phyloP scores from a whole-genome alignment of 2,113 vertebrate genomes.

The Odobenus rosmarus region DNA sequence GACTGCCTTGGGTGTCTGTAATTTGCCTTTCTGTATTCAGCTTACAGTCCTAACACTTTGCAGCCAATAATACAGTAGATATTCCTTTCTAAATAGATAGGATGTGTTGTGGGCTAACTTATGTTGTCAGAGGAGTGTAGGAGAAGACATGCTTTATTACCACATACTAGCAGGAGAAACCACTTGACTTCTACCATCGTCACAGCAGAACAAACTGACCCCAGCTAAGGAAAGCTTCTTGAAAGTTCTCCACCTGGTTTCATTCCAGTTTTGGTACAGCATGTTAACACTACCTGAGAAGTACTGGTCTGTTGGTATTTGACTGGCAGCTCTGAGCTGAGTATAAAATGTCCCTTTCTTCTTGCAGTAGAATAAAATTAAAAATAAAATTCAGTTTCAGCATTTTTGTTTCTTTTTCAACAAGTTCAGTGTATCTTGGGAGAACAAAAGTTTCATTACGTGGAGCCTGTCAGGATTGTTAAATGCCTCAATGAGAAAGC shows the following conservation, averaged over 20 bases:
- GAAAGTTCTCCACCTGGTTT: neutral
- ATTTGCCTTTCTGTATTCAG: neutral
- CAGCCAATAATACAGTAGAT: neutral
- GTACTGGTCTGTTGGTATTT: neutral
- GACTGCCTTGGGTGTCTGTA: neutral
- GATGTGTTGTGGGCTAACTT: neutral
- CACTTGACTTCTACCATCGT: neutral
- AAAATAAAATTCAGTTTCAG: conserved; percentile 69
- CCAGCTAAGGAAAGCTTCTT: neutral
- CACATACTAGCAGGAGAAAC: neutral
- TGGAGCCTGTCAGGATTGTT: neutral
- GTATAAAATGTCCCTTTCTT: conserved; percentile 5
- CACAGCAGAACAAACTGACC: accelerated
- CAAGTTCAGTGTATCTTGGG: neutral
- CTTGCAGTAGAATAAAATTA: conserved; percentile 31
- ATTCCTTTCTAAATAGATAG: neutral
- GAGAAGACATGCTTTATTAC: neutral
- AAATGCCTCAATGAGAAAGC: conserved; percentile 45
- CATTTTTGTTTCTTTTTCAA: conserved; percentile 49
- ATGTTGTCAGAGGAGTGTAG: neutral
- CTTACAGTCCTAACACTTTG: neutral
- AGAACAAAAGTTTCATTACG: conserved; percentile 46
- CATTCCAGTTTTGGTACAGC: neutral
- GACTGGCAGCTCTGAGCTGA: conserved; percentile 21
- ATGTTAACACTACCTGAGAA: neutral